Conservation (phyloP, 2,888 invertebrate genomes). For the Coelinius sp. region DNA sequence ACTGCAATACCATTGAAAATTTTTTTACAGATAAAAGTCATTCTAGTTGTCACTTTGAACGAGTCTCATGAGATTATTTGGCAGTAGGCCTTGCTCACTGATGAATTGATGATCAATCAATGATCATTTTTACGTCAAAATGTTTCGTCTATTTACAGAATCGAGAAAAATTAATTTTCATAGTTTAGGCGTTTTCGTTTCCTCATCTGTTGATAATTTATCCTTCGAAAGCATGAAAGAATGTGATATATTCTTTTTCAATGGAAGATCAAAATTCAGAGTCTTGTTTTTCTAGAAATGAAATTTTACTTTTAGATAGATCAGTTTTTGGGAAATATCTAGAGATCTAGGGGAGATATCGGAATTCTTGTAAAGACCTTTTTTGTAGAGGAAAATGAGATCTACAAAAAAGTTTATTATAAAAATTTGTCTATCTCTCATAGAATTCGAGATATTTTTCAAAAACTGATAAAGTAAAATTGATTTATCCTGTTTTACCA, state of each 20-base stretch:
- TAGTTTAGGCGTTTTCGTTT: not conserved
- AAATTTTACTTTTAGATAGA: too few species aligned
- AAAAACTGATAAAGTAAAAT: too few species aligned
- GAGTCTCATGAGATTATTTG: not conserved
- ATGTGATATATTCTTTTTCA: not conserved
- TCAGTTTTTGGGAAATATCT: too few species aligned
- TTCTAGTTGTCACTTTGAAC: not conserved
- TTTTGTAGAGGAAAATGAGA: too few species aligned
- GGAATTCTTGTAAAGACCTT: too few species aligned
- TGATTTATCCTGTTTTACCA: too few species aligned
- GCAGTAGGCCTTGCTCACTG: conserved; percentile 18
- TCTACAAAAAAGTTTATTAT: not conserved
- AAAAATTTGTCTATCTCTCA: too few species aligned
- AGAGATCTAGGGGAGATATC: too few species aligned
- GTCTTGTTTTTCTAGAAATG: not conserved
- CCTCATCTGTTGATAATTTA: not conserved
- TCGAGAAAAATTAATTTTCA: not conserved
- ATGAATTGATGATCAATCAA: not conserved
- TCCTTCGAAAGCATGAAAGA: not conserved
- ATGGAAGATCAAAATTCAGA: not conserved
- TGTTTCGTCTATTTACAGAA: conserved; percentile 8
- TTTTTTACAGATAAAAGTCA: conserved; percentile 5
- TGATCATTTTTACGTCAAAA: not conserved
- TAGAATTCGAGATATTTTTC: too few species aligned
- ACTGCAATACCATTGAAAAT: not conserved